Conservation (phyloP, 2,888 invertebrate species). For the Thera britannica region DNA sequence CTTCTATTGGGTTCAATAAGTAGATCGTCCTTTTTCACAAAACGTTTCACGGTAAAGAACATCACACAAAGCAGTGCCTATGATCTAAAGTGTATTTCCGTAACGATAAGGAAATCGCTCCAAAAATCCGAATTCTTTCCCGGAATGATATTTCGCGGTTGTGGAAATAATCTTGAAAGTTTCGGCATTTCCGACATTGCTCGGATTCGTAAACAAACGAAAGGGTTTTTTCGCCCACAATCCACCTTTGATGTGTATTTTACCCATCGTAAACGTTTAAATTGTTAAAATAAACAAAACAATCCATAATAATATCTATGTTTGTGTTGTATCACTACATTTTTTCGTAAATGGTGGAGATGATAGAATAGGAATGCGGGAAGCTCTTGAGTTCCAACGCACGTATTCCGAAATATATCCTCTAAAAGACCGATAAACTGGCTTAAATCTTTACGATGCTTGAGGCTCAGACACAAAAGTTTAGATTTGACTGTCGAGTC, state of each 20-base stretch:
- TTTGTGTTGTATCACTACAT: neutral
- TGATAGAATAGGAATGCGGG: neutral
- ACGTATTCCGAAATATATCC: neutral
- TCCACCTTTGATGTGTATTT: conserved; percentile 38
- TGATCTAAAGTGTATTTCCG: conserved; percentile 37
- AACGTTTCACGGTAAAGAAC: conserved; percentile 29
- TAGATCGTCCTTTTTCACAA: conserved; percentile 21
- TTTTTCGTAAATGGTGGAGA: too few relatives aligned
- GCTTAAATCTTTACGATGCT: too few relatives aligned
- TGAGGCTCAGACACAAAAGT: too few relatives aligned
- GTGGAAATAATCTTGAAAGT: conserved; percentile 38
- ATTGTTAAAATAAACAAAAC: conserved; percentile 13
- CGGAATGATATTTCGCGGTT: conserved; percentile 39
- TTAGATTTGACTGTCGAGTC: too few relatives aligned
- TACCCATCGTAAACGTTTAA: conserved; percentile 25
- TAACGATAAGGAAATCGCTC: conserved; percentile 39
- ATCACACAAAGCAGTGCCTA: conserved; percentile 36
- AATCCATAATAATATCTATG: neutral
- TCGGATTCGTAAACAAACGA: conserved; percentile 40
- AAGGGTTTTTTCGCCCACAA: conserved; percentile 35
- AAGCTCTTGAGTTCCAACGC: neutral
- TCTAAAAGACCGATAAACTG: neutral
- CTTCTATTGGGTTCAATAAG: conserved; percentile 25
- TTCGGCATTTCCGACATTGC: conserved; percentile 34
- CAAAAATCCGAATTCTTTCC: conserved; percentile 31